These are phyloP conservation scores for Pseudomyrmex cubaensis DNA, from an alignment of 1,140 invertebrate genomes.

Conservation along the genomic window DNA sequence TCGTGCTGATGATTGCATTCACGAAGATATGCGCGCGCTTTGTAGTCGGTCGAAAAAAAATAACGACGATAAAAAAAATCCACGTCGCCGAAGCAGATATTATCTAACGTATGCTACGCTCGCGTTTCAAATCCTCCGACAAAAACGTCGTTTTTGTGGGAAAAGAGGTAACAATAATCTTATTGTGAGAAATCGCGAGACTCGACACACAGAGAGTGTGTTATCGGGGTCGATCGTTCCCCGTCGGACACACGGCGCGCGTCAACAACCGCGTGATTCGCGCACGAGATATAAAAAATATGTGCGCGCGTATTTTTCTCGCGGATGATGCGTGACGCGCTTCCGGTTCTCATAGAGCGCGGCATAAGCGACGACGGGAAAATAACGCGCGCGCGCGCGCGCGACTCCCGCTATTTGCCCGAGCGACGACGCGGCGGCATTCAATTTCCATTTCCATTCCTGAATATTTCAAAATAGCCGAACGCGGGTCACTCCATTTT, in stretches of 20 bases:
- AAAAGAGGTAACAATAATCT: not conserved
- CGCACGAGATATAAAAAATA: not conserved
- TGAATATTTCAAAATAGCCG: conserved; percentile 64
- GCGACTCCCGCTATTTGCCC: conserved; percentile 8
- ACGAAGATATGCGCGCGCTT: not conserved
- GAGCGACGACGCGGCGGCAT: conserved; percentile 21
- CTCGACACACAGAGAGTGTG: not conserved
- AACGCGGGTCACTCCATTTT: conserved; percentile 53
- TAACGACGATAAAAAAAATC: not conserved
- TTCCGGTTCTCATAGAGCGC: conserved; percentile 15
- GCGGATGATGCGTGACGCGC: conserved; percentile 5
- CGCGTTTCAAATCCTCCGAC: too few species aligned
- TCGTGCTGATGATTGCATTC: not conserved
- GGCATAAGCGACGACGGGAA: not conserved
- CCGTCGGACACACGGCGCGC: not conserved
- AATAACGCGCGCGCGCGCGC: too few species aligned
- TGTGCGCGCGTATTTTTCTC: conserved; percentile 1
- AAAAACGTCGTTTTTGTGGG: too few species aligned
- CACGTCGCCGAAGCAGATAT: not conserved
- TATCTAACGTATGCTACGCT: not conserved
- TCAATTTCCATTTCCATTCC: conserved; percentile 60
- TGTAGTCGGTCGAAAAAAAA: not conserved
- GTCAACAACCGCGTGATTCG: not conserved
- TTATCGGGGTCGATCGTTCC: conserved; percentile 4
- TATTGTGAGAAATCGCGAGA: not conserved